Conservation (phyloP, 1,140 invertebrate genomes). For the Onthophagus taurus region DNA sequence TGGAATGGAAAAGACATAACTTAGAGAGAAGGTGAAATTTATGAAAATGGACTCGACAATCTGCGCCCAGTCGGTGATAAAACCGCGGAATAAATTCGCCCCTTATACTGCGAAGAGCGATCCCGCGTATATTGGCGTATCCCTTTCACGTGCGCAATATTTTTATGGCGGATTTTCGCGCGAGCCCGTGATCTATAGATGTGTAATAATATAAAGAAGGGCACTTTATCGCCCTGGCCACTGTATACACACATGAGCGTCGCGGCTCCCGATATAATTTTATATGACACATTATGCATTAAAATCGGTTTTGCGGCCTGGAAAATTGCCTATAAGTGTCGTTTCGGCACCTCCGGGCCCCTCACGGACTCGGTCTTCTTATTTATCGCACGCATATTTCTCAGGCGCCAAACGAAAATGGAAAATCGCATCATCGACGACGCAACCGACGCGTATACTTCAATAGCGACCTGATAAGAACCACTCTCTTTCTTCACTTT, state of each 20-base stretch:
- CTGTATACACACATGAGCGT: conserved; percentile 22
- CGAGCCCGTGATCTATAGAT: conserved; percentile 31
- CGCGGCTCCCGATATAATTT: conserved; percentile 27
- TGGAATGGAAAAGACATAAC: too few species aligned
- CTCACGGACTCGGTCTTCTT: too few species aligned
- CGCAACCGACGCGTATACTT: conserved; percentile 10
- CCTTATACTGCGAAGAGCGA: conserved; percentile 17
- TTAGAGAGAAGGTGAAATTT: conserved; percentile 12
- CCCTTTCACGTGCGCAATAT: conserved; percentile 20
- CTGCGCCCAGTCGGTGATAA: conserved; percentile 11
- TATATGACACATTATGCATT: conserved; percentile 28
- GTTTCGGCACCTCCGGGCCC: conserved; percentile 11
- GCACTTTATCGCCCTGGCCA: conserved; percentile 27
- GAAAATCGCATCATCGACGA: neutral
- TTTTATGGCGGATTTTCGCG: conserved; percentile 33
- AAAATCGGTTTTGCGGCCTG: conserved; percentile 23
- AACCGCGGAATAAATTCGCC: conserved; percentile 16
- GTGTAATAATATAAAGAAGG: conserved; percentile 30
- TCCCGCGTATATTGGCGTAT: conserved; percentile 18
- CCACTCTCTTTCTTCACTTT: too few species aligned
- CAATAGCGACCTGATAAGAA: too few species aligned
- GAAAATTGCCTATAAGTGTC: conserved; percentile 26
- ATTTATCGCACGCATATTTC: conserved; percentile 12
- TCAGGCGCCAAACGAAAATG: neutral
- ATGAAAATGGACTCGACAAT: conserved; percentile 13